Evolutionary conservation across 1,140 invertebrate species (phyloP).

Genomic region (Brachystomella parvula): DNA sequence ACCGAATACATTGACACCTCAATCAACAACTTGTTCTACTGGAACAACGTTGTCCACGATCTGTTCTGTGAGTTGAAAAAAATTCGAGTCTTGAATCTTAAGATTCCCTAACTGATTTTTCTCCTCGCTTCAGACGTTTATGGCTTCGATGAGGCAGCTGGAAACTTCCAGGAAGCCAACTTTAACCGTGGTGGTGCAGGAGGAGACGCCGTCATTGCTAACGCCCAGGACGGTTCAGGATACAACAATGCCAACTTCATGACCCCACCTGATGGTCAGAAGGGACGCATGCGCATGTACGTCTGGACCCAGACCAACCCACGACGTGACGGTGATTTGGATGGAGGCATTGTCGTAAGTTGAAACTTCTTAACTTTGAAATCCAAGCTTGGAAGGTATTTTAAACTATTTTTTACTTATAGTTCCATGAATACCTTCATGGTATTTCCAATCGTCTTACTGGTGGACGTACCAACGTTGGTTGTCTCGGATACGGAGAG

Average conservation of each 20-base stretch:
- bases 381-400: not conserved
- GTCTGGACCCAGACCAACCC: slow-evolving; percentile 10
- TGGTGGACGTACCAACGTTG: slow-evolving; percentile 8
- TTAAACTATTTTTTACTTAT: not conserved
- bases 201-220: not conserved
- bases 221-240: slow-evolving; percentile 3
- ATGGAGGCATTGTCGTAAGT: slow-evolving; percentile 13
- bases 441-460: slow-evolving; percentile 3
- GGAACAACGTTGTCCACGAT: slow-evolving; percentile 9
- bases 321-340: slow-evolving; percentile 7
- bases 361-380: not conserved
- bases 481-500: not conserved
- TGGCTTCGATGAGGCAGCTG: not conserved
- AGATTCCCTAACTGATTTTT: too few relatives aligned
- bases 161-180: slow-evolving; percentile 3
- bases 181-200: not conserved
- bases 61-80: slow-evolving; percentile 1
- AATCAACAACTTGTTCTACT: slow-evolving; percentile 8
- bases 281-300: slow-evolving; percentile 9
- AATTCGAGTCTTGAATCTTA: too few relatives aligned
- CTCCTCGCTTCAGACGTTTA: not conserved
- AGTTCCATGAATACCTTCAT: slow-evolving; percentile 11
- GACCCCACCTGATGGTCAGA: not conserved
- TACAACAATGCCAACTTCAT: slow-evolving; percentile 7
- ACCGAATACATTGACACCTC: not conserved